Conservation (phyloP, 2,113 vertebrate genomes). For the Romanogobio albipinnatus region DNA sequence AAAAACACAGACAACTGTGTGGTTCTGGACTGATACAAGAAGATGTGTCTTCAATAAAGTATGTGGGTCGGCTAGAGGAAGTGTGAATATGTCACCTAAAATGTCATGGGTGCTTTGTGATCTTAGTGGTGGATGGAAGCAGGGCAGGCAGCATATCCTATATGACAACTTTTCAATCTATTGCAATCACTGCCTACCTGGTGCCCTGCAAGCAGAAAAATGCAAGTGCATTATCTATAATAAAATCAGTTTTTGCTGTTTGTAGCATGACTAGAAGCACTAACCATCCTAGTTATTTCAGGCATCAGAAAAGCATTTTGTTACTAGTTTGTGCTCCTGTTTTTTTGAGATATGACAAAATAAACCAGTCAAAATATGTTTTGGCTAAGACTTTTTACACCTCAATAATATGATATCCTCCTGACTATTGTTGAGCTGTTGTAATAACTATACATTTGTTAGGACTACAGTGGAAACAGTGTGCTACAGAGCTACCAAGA, state of each 20-base stretch:
- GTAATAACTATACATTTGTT: slow-evolving; percentile 13
- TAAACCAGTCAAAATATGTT: slow-evolving; percentile 27
- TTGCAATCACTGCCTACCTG: neutral
- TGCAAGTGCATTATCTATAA: neutral
- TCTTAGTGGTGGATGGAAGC: neutral
- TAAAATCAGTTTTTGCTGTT: slow-evolving; percentile 4
- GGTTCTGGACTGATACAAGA: neutral
- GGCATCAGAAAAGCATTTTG: neutral
- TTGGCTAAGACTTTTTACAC: slow-evolving; percentile 9
- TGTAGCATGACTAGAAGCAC: neutral
- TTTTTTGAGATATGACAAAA: neutral
- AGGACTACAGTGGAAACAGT: slow-evolving; percentile 7
- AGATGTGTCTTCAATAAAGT: neutral
- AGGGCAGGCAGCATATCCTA: slow-evolving; percentile 11
- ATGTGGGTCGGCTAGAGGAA: neutral
- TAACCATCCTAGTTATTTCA: neutral
- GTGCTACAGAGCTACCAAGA: neutral
- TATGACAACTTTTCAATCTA: slow-evolving; percentile 10
- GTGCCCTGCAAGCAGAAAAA: neutral
- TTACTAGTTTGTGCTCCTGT: neutral
- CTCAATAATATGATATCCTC: neutral
- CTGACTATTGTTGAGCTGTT: neutral
- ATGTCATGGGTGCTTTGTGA: slow-evolving; percentile 5
- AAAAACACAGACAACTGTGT: neutral
- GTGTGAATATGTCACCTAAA: slow-evolving; percentile 4